phyloP scores from a whole-genome alignment of 2,113 vertebrate species.

The Phyllostomus hastatus region DNA sequence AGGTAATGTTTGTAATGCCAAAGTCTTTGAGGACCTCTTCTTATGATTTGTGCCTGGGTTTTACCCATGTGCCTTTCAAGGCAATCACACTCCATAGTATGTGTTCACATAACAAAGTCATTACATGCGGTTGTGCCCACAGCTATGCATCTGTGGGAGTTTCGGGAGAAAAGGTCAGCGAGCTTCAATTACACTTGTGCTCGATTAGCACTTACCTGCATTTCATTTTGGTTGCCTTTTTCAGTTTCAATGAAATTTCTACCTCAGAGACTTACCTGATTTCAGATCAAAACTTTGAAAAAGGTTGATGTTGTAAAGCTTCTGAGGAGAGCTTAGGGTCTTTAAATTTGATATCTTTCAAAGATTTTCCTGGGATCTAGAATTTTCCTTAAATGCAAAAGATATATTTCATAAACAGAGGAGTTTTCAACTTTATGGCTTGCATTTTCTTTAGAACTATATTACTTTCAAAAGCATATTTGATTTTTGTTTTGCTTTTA shows the following conservation, averaged over 20 bases:
- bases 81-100: background rate
- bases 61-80: background rate
- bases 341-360: constrained; percentile 49
- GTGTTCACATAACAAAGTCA: background rate
- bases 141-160: background rate
- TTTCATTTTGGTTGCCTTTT: constrained; percentile 17
- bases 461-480: background rate
- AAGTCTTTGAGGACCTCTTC: background rate
- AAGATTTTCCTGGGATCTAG: constrained; percentile 29
- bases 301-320: background rate
- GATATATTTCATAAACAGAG: constrained; percentile 13
- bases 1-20: background rate
- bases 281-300: constrained; percentile 44
- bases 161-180: background rate
- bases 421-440: background rate
- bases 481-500: constrained; percentile 43
- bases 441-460: background rate
- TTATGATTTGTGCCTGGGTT: background rate
- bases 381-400: constrained; percentile 28
- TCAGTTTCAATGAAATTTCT: background rate
- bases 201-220: background rate
- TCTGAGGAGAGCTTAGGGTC: background rate
- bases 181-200: background rate
- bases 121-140: background rate
- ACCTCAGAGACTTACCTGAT: background rate